phyloP scores from a whole-genome alignment of 2,113 vertebrate species.

The Cairina moschata region DNA sequence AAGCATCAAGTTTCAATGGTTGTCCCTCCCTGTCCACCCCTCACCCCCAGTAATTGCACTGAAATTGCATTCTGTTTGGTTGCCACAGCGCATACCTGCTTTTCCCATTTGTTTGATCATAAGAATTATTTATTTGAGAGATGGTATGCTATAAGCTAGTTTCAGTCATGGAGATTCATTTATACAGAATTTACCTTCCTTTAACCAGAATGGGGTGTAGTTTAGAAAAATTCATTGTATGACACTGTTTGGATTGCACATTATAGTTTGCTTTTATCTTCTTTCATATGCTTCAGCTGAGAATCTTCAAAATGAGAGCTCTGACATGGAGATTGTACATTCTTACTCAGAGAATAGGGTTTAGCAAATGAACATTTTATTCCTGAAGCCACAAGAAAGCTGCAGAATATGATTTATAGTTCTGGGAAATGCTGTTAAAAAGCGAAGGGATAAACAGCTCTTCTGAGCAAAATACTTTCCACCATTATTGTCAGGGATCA shows the following conservation, averaged over 20 bases:
- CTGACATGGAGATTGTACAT: not conserved
- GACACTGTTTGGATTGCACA: not conserved
- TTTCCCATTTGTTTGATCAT: conserved; percentile 15
- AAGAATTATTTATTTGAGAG: conserved; percentile 46
- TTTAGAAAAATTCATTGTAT: not conserved
- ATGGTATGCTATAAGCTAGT: conserved; percentile 26
- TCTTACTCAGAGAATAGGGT: not conserved
- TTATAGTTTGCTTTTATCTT: not conserved
- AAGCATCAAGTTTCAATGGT: conserved; percentile 52
- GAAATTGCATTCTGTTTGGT: conserved; percentile 32
- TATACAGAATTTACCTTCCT: conserved; percentile 12
- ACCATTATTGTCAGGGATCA: not conserved
- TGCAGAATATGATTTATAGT: not conserved
- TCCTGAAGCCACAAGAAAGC: not conserved
- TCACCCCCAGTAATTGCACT: not conserved
- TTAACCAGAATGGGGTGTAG: not conserved
- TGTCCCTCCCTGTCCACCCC: not conserved
- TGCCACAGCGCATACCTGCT: not conserved
- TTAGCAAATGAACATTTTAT: not conserved
- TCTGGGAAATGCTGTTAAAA: not conserved
- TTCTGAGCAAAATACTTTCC: not conserved
- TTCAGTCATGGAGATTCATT: not conserved
- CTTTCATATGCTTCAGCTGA: not conserved
- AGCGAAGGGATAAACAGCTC: not conserved
- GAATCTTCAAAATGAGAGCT: not conserved